Conservation (phyloP, 2,797 vertebrate species). For the Lacerta agilis region DNA sequence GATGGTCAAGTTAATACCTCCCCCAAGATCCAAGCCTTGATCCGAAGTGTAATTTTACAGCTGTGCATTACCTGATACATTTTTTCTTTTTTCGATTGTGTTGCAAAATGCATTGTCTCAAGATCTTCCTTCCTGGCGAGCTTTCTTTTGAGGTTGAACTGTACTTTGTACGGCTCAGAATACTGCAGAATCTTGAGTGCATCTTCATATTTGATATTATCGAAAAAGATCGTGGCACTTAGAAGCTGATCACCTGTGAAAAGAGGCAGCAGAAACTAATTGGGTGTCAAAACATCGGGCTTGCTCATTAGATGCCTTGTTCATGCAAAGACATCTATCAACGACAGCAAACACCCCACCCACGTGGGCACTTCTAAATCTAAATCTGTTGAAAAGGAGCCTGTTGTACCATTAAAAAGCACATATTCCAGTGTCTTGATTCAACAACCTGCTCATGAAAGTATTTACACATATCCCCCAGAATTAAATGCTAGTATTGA, state of each 20-base stretch:
- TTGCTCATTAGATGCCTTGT: not conserved
- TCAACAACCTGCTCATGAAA: conserved; percentile 8
- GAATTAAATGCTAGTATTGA: not conserved
- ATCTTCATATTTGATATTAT: conserved; percentile 93
- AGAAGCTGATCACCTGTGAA: conserved; percentile 92
- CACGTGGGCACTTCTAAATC: not conserved
- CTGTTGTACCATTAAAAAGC: not conserved
- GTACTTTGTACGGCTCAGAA: conserved; percentile 92
- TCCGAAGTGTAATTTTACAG: not conserved
- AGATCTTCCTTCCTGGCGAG: conserved; percentile 68
- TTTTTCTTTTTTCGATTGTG: conserved; percentile 43
- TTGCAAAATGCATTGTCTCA: conserved; percentile 51
- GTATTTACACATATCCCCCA: not conserved
- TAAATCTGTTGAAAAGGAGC: not conserved
- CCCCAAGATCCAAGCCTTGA: not conserved
- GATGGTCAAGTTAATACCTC: not conserved
- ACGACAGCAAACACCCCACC: too few species aligned
- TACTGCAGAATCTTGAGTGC: conserved; percentile 95
- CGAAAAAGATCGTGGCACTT: conserved; percentile 95
- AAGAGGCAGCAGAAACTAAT: conserved; percentile 25
- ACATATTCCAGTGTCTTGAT: not conserved
- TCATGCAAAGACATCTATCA: too few species aligned
- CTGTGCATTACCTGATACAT: conserved; percentile 64
- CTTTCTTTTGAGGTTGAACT: conserved; percentile 90
- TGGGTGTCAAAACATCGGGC: not conserved